Evolutionary conservation across 2,888 invertebrate species (phyloP), one percentile per base, ranked within the genome.

Genomic region (Acanthococcus lagerstroemiae): DNA sequence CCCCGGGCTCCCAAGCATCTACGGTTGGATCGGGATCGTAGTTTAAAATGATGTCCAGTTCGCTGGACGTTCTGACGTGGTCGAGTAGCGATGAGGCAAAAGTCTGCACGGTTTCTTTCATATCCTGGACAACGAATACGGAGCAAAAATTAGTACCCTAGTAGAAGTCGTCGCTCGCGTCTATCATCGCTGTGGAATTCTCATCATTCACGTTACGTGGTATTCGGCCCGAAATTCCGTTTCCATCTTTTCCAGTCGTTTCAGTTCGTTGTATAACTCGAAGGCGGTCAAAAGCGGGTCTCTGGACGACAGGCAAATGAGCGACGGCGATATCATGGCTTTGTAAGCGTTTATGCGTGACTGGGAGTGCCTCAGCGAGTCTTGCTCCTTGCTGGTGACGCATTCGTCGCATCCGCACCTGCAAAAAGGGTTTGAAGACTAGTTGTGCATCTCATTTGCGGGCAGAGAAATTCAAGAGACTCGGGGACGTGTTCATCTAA

Each of bases 341-440:
- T 88, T 82, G 77, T 94, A 96, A 3, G 95, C 94, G 78, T 96
- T 96, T 76, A 96, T 95, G 69, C 96, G 84, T 0, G 95, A 86
- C 74, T 93, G 90, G 0, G 91, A 91, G 77, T 91, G 88, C 1
- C 90, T 83, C 65, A 96, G 82, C 0, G 94, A 94, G 76, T 95
- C 95, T 55, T 84, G 82, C 71, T 84, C 83, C 71, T 87, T 88
- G 15, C 92, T 89, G 63, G 81, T 80, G 3, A 93, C 87, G 76
- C 96, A 96, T 73, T 91, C 90, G 75, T 93, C 92, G 77, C 96
- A 96, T 56, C 89, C 92, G 78, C 96, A 96, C 75, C 93, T 90
- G 73, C 44, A 70, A 61, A 45, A 6, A 25, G n/a, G n/a, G n/a
- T n/a, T n/a, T n/a, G n/a, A n/a, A n/a, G n/a, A n/a, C n/a, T n/a